phyloP scores from a whole-genome alignment of 2,888 invertebrate genomes.

The Leptinotarsa tumamoca region DNA sequence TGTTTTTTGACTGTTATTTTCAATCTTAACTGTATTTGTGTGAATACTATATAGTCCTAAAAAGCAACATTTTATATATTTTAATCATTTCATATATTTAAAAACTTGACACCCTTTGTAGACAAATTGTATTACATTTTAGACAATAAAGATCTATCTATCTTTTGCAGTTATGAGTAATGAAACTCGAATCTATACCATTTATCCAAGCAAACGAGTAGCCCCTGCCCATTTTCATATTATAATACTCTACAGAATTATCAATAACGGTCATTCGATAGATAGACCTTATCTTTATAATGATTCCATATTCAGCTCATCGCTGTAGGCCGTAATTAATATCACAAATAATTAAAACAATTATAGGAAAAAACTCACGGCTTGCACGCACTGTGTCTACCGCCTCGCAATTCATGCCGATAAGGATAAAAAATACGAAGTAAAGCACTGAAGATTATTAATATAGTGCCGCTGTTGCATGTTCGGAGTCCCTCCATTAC shows the following conservation, averaged over 20 bases:
- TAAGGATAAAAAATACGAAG: slow-evolving; percentile 32
- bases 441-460: slow-evolving; percentile 40
- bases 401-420: not conserved
- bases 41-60: no score
- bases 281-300: not conserved
- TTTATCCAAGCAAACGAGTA: not conserved
- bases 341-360: slow-evolving; percentile 14
- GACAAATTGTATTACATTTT: no score
- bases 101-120: no score
- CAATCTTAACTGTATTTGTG: no score
- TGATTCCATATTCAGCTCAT: not conserved
- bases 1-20: no score
- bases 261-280: not conserved
- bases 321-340: slow-evolving; percentile 9
- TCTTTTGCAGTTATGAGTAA: not conserved
- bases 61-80: no score
- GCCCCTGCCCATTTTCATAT: not conserved
- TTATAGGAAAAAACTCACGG: slow-evolving; percentile 5
- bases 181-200: not conserved
- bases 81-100: no score
- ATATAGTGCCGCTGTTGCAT: slow-evolving; percentile 49
- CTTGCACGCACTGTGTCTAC: slow-evolving; percentile 8
- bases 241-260: not conserved
- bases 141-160: no score
- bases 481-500: slow-evolving; percentile 56